Conservation (phyloP, 2,797 vertebrate species). For the Cephalopachus bancanus region DNA sequence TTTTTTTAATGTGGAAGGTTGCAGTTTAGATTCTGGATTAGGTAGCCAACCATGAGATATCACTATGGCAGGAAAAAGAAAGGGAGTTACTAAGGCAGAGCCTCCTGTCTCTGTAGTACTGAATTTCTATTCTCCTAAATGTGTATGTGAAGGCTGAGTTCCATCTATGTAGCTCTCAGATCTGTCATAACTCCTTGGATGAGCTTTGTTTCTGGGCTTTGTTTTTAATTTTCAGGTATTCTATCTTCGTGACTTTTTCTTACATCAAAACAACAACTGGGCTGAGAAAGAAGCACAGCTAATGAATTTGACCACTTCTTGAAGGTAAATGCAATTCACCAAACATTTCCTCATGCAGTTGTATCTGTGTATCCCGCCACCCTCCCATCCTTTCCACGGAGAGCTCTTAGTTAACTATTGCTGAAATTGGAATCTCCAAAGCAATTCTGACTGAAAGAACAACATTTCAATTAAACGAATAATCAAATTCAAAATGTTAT, state of each 20-base stretch:
- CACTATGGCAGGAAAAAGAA: not conserved
- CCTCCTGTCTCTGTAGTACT: not conserved
- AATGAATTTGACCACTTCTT: constrained; percentile 24
- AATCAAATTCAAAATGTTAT: constrained; percentile 96
- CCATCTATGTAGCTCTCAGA: fast-evolving
- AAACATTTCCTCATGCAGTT: constrained; percentile 10
- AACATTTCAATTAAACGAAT: constrained; percentile 93
- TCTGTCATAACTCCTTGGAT: not conserved
- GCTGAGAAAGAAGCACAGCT: not conserved
- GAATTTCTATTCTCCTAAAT: not conserved
- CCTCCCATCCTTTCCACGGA: constrained; percentile 69
- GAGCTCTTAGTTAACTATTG: constrained; percentile 89
- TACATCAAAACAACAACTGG: not conserved
- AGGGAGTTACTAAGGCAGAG: not conserved
- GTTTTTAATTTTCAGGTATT: not conserved
- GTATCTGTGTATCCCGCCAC: not conserved
- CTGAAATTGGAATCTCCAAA: constrained; percentile 87
- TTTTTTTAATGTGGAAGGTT: not conserved
- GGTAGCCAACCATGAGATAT: not conserved
- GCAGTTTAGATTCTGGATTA: not conserved
- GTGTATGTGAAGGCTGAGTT: not conserved
- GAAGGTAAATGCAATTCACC: constrained; percentile 60
- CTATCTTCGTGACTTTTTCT: not conserved
- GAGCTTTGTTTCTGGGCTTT: not conserved
- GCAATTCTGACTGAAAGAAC: constrained; percentile 86